Evolutionary conservation across 2,113 vertebrate species (phyloP).

Genomic region (Thunnus thynnus): DNA sequence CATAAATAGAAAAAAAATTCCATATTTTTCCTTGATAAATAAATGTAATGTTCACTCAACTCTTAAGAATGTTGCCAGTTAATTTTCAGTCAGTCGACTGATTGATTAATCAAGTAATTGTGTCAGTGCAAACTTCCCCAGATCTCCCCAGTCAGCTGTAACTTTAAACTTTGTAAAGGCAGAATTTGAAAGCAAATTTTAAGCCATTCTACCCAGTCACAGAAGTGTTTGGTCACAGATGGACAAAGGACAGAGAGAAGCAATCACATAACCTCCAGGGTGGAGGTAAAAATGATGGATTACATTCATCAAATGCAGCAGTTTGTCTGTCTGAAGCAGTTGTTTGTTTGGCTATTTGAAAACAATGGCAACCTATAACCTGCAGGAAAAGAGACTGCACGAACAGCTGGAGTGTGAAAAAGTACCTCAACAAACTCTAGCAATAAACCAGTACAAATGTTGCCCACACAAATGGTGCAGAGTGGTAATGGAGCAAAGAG

Average conservation of each 20-base stretch:
- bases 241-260: conserved; percentile 12
- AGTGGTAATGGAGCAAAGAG: conserved; percentile 61
- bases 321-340: conserved; percentile 23
- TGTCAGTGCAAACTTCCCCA: no score
- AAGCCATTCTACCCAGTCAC: neutral
- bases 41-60: no score
- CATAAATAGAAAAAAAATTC: no score
- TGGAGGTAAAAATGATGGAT: conserved; percentile 27
- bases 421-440: conserved; percentile 18
- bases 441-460: conserved; percentile 28
- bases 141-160: no score
- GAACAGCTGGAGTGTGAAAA: conserved; percentile 41
- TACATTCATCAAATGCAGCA: conserved; percentile 25
- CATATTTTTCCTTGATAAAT: no score
- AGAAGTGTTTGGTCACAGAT: conserved; percentile 10
- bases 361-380: conserved; percentile 10
- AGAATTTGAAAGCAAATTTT: neutral
- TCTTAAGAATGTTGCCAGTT: no score
- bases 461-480: conserved; percentile 42
- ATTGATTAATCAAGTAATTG: no score
- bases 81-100: no score
- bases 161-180: no score
- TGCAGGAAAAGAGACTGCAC: conserved; percentile 21
- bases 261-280: conserved; percentile 12
- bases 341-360: conserved; percentile 31